Base-by-base conservation (phyloP, 2,888 invertebrate genomes). In the Iphiclides podalirius region DNA sequence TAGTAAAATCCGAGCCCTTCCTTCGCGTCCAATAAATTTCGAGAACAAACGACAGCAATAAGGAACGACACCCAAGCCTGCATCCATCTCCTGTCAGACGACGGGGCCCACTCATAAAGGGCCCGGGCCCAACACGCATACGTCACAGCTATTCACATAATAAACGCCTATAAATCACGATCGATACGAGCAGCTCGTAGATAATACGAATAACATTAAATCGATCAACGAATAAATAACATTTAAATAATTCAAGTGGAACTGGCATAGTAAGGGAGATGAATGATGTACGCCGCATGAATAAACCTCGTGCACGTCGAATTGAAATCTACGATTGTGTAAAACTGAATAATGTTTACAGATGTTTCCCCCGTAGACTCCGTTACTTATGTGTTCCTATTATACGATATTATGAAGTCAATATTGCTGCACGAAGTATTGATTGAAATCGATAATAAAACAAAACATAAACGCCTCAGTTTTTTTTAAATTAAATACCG, bases 11-110 rank as follows among this genome's bases (percentile, higher is more conserved):
- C n/a, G n/a, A n/a, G n/a, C n/a, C n/a, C n/a, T n/a, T n/a, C n/a
- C n/a, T n/a, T n/a, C n/a, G n/a, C n/a, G n/a, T n/a, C n/a, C 78
- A 81, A 85, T 85, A 85, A 84, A 85, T 81, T 6, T 75, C 70
- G 74, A 74, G 74, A 77, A 79, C 76, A 80, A 85, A 78, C 78
- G 78, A 81, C 81, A 72, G 79, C 78, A 75, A 79, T 79, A 76
- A 81, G 79, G 78, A 76, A 82, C 75, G 67, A 35, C 12, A 26
- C 20, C 20, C 23, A 26, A 11, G 56, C 62, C 70, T 69, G 71
- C 80, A 84, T 86, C 79, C 76, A 80, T 86, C 84, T 77, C 67
- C 69, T 75, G 81, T 85, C 82, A 73, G 67, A 58, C 65, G 52
- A 54, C 61, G 59, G 54, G 59, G 57, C 37, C 53, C 14, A 53